Conservation (phyloP, 2,888 invertebrate species). For the Phragmatobia fuliginosa region DNA sequence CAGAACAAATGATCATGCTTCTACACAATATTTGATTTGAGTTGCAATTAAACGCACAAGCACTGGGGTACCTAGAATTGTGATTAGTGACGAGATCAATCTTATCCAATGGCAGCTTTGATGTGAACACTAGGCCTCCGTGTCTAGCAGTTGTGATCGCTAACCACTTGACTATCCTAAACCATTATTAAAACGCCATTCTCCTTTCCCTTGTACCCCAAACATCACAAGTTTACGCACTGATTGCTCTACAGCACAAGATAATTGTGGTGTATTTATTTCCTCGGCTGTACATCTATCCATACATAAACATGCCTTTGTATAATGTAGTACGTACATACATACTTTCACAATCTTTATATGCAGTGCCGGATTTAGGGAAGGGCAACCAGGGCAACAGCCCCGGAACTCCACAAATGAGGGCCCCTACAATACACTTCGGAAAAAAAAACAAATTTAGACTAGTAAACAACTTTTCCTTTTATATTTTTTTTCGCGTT, state of each 20-base stretch:
- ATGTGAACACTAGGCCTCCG: too few species aligned
- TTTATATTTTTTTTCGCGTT: too few species aligned
- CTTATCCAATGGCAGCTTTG: too few species aligned
- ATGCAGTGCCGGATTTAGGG: too few species aligned
- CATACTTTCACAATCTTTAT: slow-evolving; percentile 65
- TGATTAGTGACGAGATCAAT: too few species aligned
- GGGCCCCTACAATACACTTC: too few species aligned
- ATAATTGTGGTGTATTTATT: slow-evolving; percentile 52
- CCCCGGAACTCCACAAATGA: too few species aligned
- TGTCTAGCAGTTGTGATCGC: background rate
- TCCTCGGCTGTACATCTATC: slow-evolving; percentile 54
- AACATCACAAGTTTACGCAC: slow-evolving; percentile 63
- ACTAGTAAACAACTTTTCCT: too few species aligned
- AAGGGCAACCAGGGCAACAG: too few species aligned
- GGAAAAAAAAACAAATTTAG: too few species aligned
- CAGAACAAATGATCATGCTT: too few species aligned
- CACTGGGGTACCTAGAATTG: background rate
- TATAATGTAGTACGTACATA: slow-evolving; percentile 59
- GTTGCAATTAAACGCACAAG: background rate
- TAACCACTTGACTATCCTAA: background rate
- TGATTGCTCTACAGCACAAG: slow-evolving; percentile 60
- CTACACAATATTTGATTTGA: background rate
- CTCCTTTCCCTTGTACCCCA: slow-evolving; percentile 32
- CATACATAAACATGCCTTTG: slow-evolving; percentile 38
- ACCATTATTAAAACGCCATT: slow-evolving; percentile 20